Conservation (phyloP, 1,140 invertebrate species). For the Pseudomyrmex gracilis region DNA sequence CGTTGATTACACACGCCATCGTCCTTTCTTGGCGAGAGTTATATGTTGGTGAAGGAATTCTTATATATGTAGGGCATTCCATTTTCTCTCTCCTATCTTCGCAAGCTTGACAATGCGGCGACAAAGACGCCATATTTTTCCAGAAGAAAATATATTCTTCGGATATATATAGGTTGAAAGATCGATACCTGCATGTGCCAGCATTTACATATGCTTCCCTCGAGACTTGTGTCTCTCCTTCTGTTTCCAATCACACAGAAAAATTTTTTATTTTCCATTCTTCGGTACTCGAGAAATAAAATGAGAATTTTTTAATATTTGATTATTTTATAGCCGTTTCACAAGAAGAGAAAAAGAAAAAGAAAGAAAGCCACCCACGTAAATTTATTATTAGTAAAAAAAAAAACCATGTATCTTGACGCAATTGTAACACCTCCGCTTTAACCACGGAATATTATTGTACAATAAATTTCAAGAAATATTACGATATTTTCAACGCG, state of each 20-base stretch:
- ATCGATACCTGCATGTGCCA: constrained; percentile 19
- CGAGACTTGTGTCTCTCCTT: background rate
- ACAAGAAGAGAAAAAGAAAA: background rate
- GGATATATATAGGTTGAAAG: constrained; percentile 30
- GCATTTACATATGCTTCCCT: constrained; percentile 5
- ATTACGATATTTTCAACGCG: constrained; percentile 2
- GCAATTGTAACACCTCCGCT: background rate
- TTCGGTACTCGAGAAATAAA: background rate
- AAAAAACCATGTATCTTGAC: background rate
- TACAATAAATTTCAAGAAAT: background rate
- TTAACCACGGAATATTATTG: background rate
- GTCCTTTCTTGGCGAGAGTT: background rate
- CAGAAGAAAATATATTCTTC: constrained; percentile 14
- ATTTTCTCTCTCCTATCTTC: constrained; percentile 40
- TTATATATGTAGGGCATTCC: constrained; percentile 42
- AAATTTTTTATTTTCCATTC: background rate
- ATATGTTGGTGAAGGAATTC: constrained; percentile 4
- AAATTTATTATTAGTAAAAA: background rate
- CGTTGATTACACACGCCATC: constrained; percentile 40
- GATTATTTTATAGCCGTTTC: background rate
- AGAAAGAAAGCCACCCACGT: too few species aligned
- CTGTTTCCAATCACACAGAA: background rate
- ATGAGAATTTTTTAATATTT: constrained; percentile 8
- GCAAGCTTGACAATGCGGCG: constrained; percentile 31
- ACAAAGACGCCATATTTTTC: constrained; percentile 38